Evolutionary conservation across 2,888 invertebrate species (phyloP).

Genomic region (Acrobasis consociella): DNA sequence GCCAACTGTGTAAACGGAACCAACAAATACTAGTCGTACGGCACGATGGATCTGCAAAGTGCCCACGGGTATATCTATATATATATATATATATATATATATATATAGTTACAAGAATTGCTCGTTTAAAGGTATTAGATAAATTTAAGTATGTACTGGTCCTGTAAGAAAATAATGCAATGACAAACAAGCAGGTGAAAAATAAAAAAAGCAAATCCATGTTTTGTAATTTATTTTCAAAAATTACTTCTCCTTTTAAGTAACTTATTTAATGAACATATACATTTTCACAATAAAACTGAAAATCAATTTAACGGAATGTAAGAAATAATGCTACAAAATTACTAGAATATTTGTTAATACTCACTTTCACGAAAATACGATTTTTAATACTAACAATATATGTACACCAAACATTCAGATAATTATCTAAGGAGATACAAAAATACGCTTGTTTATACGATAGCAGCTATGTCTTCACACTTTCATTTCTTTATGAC

Average conservation of each 20-base stretch:
- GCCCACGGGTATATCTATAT: no score
- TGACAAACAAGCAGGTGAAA: background rate
- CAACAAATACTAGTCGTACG: no score
- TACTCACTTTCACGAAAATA: slow-evolving; percentile 50
- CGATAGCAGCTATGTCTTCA: background rate
- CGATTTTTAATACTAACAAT: slow-evolving; percentile 46
- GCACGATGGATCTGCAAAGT: no score
- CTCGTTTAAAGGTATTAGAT: no score
- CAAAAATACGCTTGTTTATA: slow-evolving; percentile 18
- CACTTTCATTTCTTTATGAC: background rate
- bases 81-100: no score
- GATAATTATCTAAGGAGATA: slow-evolving; percentile 15
- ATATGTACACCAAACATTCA: slow-evolving; percentile 50
- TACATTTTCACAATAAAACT: slow-evolving; percentile 47
- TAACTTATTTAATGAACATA: slow-evolving; percentile 29
- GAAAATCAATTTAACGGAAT: slow-evolving; percentile 59
- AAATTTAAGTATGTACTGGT: no score
- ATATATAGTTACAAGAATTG: no score
- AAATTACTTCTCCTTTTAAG: slow-evolving; percentile 31
- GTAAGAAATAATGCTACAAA: slow-evolving; percentile 62
- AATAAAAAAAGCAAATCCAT: slow-evolving; percentile 24
- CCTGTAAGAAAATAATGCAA: no score
- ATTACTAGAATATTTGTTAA: slow-evolving; percentile 42
- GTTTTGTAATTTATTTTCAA: slow-evolving; percentile 37
- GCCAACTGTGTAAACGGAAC: no score